phyloP scores from a whole-genome alignment of 2,888 invertebrate species.

The Thereva unica region DNA sequence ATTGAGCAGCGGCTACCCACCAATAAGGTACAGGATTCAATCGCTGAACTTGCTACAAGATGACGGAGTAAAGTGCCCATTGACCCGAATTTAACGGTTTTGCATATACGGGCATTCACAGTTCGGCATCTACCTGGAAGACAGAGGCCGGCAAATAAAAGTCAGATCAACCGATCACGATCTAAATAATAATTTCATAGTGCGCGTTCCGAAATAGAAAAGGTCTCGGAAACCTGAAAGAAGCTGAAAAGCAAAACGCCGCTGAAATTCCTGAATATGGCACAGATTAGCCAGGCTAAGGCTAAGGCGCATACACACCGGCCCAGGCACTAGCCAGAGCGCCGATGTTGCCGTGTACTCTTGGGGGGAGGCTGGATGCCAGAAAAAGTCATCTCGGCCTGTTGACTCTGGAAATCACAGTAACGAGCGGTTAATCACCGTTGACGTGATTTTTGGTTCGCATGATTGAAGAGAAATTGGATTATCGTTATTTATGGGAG shows the following conservation, averaged over 20 bases:
- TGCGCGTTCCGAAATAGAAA: conserved; percentile 26
- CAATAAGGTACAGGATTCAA: conserved; percentile 28
- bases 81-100: conserved; percentile 32
- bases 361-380: neutral
- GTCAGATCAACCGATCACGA: conserved; percentile 39
- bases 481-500: conserved; percentile 36
- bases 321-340: neutral
- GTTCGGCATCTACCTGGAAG: conserved; percentile 12
- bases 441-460: conserved; percentile 41
- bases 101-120: conserved; percentile 22
- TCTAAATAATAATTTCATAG: conserved; percentile 37
- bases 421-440: conserved; percentile 38
- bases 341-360: neutral
- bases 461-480: conserved; percentile 40
- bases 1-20: conserved; percentile 6
- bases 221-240: conserved; percentile 17
- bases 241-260: conserved; percentile 7
- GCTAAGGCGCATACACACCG: conserved; percentile 1
- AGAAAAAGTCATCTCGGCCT: conserved; percentile 25
- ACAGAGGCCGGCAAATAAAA: conserved; percentile 20
- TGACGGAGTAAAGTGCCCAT: conserved; percentile 32
- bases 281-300: conserved; percentile 20
- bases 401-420: conserved; percentile 26
- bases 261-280: conserved; percentile 1
- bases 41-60: conserved; percentile 25